Base-by-base conservation (phyloP, 2,113 vertebrate species). In the Tiliqua scincoides region DNA sequence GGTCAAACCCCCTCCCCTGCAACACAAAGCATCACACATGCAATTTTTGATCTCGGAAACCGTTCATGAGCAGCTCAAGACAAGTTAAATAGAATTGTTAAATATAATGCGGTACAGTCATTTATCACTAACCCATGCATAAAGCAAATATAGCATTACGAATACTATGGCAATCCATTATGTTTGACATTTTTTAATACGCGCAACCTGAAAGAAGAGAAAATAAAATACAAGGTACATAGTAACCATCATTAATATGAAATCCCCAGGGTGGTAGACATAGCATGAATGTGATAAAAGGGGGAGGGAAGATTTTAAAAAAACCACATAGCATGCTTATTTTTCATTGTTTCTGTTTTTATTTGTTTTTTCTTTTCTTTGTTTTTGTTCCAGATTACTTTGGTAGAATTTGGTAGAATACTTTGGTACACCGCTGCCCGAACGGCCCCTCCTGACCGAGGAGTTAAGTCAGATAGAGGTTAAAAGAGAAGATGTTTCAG, bases 71-170 rank as follows among this genome's bases (percentile, higher is more conserved):
- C 59, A 30, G 35, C 59, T 74, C 59, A 72, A 62, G 40, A 74
- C 59, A 86, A 80, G 78, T 81, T 86, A 81, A 86, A 86, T 80
- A 63, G 70, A 86, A 81, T 74, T 63, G 78, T 86, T 86, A 86
- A 52, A 72, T 81, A 74, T 80, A 65, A 74, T 86, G 70, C 43
- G 35, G 37, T 74, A 40, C 71, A 81, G 59, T 65, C 78, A 86
- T 86, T 86, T 81, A 81, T 86, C 85, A 86, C 78, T 65, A 86
- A 65, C 57, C 25, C 85, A 86, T 86, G 85, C 85, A 86, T 81
- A 86, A 74, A 86, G 85, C 85, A 86, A 86, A 86, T 86, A 86
- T 37, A 81, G 70, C 70, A 86, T 57, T 74, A 74, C 59, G 35
- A 73, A 86, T 74, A 74, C 85, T 40, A 81, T 63, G 43, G 70